Percentiles rank a stretch among this genome's conserved stretches.
These are phyloP conservation scores for Litoditis marina DNA, from an alignment of 2,888 invertebrate genomes.

Conservation along the genomic window DNA sequence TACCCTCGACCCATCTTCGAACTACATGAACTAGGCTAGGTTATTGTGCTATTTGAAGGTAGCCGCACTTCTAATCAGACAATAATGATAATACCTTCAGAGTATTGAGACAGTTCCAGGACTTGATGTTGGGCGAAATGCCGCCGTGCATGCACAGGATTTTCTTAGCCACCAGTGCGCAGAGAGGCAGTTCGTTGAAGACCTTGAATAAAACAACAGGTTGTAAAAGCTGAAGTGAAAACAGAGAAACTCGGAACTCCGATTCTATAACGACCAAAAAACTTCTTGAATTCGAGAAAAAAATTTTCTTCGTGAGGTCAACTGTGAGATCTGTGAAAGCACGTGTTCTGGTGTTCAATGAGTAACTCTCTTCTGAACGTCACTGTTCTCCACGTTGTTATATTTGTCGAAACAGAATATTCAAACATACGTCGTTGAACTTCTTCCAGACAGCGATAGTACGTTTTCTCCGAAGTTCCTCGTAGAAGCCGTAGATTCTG, in stretches of 20 bases:
- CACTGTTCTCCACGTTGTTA: conserved; percentile 7
- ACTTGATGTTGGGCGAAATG: conserved; percentile 44
- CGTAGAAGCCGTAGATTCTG: conserved; percentile 35
- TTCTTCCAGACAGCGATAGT: conserved; percentile 38
- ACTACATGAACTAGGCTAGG: neutral
- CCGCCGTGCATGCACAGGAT: conserved; percentile 55
- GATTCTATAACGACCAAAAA: too few relatives aligned
- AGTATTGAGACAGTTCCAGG: conserved; percentile 27
- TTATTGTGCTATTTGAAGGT: neutral
- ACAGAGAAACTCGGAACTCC: too few relatives aligned
- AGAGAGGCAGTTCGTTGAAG: conserved; percentile 49
- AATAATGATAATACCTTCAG: conserved; percentile 37
- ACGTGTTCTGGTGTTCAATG: too few relatives aligned
- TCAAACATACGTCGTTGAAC: conserved; percentile 27
- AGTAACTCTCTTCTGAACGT: too few relatives aligned
- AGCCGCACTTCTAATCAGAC: neutral
- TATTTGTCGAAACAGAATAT: neutral
- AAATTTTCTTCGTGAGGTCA: too few relatives aligned
- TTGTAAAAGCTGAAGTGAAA: too few relatives aligned
- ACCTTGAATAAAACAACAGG: too few relatives aligned
- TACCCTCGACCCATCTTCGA: neutral
- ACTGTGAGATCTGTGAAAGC: too few relatives aligned
- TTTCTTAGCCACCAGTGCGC: conserved; percentile 36
- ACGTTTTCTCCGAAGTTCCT: conserved; percentile 39
- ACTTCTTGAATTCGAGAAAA: too few relatives aligned